Percentiles rank a stretch among this genome's conserved stretches.
These are phyloP conservation scores for Hemichromis elongatus DNA, from an alignment of 2,113 vertebrate genomes.

Conservation along the genomic window DNA sequence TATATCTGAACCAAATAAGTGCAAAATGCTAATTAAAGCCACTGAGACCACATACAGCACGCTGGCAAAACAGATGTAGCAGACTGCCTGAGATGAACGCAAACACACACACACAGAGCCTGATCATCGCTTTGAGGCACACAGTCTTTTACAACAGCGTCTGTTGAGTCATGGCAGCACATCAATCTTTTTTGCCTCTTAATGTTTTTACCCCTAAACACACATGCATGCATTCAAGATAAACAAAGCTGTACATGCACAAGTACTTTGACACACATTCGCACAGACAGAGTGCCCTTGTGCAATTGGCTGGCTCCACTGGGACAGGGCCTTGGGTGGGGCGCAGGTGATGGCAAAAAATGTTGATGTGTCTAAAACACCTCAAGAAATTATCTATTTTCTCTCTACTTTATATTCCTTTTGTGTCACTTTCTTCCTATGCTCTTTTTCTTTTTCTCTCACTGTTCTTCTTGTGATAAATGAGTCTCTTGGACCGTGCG, in stretches of 20 bases:
- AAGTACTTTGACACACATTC: background rate
- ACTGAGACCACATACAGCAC: background rate
- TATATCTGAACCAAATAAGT: background rate
- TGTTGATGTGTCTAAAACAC: slow-evolving; percentile 40
- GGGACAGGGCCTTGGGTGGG: slow-evolving; percentile 26
- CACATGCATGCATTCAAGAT: background rate
- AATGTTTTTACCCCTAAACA: background rate
- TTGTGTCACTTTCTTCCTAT: slow-evolving; percentile 10
- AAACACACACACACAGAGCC: background rate
- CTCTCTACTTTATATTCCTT: slow-evolving; percentile 32
- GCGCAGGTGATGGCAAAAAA: slow-evolving; percentile 41
- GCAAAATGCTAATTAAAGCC: background rate
- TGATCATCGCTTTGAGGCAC: slow-evolving; percentile 18
- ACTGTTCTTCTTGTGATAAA: slow-evolving; percentile 48
- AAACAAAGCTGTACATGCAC: background rate
- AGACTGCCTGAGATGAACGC: background rate
- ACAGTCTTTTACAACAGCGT: background rate
- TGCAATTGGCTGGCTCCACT: slow-evolving; percentile 6
- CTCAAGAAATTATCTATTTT: slow-evolving; percentile 34
- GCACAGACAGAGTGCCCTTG: background rate
- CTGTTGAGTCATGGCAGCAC: slow-evolving; percentile 25
- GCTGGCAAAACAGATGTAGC: slow-evolving; percentile 14
- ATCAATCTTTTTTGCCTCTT: slow-evolving; percentile 48
- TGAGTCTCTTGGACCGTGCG: slow-evolving; percentile 16
- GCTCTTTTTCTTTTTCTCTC: background rate